Evolutionary conservation across 2,113 vertebrate genomes (phyloP), one percentile per base, ranked within the genome.

Genomic region (Callionymus lyra): DNA sequence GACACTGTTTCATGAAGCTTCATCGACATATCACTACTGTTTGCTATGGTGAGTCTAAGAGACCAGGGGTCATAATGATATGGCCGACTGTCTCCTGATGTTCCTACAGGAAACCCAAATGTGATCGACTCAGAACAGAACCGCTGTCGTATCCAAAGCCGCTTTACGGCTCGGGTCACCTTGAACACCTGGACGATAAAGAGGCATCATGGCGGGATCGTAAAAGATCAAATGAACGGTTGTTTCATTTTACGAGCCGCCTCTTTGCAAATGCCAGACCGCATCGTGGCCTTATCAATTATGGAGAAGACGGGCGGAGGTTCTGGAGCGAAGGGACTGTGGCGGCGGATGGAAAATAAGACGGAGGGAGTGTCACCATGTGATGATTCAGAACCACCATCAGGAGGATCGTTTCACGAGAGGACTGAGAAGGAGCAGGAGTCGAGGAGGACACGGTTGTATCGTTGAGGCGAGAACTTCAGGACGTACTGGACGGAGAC

Each of bases 211-310:
- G 33, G 41, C 35, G 34, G 27, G 19, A 59, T 64, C 56, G 50
- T 77, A 68, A 79, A 74, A 68, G 41, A 18, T 35, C 31, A 69
- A 63, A 62, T 65, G 53, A 74, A 77, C 41, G 75, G 59, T 65
- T 39, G 47, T 50, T 47, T 66, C 51, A 49, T 63, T 70, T 66
- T 54, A 65, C 54, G 56, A 16, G 59, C 66, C 53, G 62, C 62
- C 51, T 65, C 43, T 72, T 66, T 59, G 62, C 41, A 74, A 80
- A 82, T 78, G 70, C 70, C 70, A 76, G 49, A 55, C 59, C 18
- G 40, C 61, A 68, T 80, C 67, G 69, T 43, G 47, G 64, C 40
- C 59, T 75, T 64, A 79, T 82, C 63, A 77, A 79, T 80, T 72
- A 77, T 82, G 70, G 58, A 80, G 44, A 59, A 72, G 67, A 48